Evolutionary conservation across 2,113 vertebrate species (phyloP).

Genomic region (Salminus brasiliensis): DNA sequence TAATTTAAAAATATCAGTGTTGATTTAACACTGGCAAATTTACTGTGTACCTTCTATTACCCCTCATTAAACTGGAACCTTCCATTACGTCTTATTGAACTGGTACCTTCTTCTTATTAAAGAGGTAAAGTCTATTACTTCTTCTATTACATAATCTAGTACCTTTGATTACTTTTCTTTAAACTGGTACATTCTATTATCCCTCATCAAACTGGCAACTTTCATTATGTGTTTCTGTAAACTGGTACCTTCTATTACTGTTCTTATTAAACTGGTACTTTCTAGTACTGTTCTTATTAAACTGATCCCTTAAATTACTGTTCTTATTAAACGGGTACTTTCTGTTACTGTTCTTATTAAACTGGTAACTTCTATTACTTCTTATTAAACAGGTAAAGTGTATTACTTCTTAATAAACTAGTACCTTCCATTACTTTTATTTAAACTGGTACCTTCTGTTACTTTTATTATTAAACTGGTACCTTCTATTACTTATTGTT

Average conservation of each 20-base stretch:
- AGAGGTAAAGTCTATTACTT: too few relatives aligned
- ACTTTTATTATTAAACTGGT: not conserved
- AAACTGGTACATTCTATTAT: not conserved
- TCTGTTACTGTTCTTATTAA: not conserved
- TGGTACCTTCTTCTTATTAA: too few relatives aligned
- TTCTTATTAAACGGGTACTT: not conserved
- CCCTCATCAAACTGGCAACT: too few relatives aligned
- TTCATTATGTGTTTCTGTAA: too few relatives aligned
- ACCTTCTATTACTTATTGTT: not conserved
- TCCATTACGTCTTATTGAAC: too few relatives aligned
- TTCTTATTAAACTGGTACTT: too few relatives aligned
- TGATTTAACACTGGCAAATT: too few relatives aligned
- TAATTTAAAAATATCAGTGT: too few relatives aligned
- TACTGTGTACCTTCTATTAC: too few relatives aligned
- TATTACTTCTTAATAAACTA: not conserved
- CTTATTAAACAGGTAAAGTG: not conserved
- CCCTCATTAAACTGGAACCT: too few relatives aligned
- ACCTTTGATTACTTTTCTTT: not conserved
- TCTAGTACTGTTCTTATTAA: not conserved
- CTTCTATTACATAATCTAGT: too few relatives aligned
- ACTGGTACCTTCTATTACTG: too few relatives aligned
- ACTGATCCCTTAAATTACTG: not conserved
- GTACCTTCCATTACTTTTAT: not conserved
- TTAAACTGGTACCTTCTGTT: not conserved
- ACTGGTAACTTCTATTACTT: not conserved